Evolutionary conservation across 2,888 invertebrate species (phyloP), one percentile per base, ranked within the genome.

Genomic region (Patella pellucida): DNA sequence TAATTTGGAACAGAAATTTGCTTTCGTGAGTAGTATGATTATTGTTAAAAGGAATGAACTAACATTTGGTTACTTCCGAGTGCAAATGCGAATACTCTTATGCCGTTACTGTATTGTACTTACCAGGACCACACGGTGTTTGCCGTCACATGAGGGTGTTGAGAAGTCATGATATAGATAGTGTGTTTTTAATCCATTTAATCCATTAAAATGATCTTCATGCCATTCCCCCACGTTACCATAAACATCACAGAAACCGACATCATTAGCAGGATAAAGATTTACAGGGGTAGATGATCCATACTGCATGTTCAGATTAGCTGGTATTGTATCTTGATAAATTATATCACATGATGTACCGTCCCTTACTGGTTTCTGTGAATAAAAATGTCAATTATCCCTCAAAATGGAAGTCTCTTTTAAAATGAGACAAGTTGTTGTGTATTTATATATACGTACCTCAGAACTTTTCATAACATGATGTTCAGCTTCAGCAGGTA

Each of bases 151-250:
- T 76, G 87, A 88, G 0, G 90, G 90, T 1, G 85, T 79, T 2
- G 89, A 89, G 82, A 88, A 90, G 74, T 90, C 90, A 78, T 90
- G 89, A 75, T 90, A 90, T 11, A 88, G 79, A 78, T 79, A 85
- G 80, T 88, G 86, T 14, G 88, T 85, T 51, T 84, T 72, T 73
- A 83, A 86, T 19, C 85, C 85, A 50, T 84, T 80, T 41, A 90
- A 82, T 9, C 90, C 90, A 80, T 90, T 90, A 77, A 89, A 90
- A 76, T 90, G 87, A 78, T 90, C 90, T 79, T 90, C 90, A 4
- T 83, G 80, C 90, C 90, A 90, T 78, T 89, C 86, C 90, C 90
- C 90, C 0, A 88, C 88, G 76, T 90, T 90, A 12, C 90, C 90
- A 78, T 83, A 86, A 15, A 87, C 84, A 73, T 90, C 90, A 77